Evolutionary conservation across 23 tunicate genomes (phyloP), one percentile per base, ranked within the genome.

Genomic region (Styela clava): DNA sequence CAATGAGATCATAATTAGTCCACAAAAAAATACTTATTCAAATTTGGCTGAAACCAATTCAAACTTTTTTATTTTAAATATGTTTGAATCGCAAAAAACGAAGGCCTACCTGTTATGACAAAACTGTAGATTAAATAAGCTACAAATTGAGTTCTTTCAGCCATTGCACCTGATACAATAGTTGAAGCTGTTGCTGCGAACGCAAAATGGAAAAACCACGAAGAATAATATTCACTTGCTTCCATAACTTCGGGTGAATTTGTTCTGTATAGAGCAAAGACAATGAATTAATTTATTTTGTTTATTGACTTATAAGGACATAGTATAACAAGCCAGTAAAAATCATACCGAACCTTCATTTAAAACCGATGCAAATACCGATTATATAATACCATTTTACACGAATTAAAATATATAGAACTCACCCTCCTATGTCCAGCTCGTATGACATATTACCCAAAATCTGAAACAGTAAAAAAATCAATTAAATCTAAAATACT

Each of bases 181-280:
- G 98, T 94, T 5, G 98, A 88, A 5, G 98, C 98, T 25, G 98
- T 94, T 0, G 98, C 98, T 33, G 98, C 93, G 71, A 94, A 94
- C 1, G 91, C 98, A 64, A 86, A 85, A 51, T 94, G 98, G 69
- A 89, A 94, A 44, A 94, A 79, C 98, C 98, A 94, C 5, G 84
- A 2, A 20, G 89, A 90, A 67, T 81, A 86, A 52, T 83, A 92
- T 19, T 33, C 65, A 3, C 64, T 70, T 30, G 88, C 84, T 19
- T 69, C 34, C 34, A 62, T 62, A 2, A 91, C 27, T 7, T 36
- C 72, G 67, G 65, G 34, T 52, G 74, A 44, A 12, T 44, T 44
- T 44, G 56, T 44, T 5, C 56, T 44, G 56, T 5, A 44, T 44
- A 44, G 56, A 44, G 56, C 21, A 31, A 83, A 83, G 32, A 23